Conservation (phyloP, 2,888 invertebrate species). For the Tachina fera region DNA sequence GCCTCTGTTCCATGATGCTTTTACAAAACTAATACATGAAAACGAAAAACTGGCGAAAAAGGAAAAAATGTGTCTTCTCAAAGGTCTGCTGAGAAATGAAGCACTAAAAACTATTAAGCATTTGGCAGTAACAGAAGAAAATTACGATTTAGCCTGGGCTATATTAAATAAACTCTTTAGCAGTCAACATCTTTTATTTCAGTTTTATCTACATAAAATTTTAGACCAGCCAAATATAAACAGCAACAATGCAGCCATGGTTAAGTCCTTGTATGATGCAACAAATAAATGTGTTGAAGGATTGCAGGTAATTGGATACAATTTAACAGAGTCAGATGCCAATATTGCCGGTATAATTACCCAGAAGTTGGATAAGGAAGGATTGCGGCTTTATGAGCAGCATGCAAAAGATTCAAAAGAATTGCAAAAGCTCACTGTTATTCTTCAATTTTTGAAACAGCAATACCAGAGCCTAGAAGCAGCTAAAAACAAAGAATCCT, state of each 20-base stretch:
- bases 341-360: background rate
- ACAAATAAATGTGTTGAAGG: constrained; percentile 1
- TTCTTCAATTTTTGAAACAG: background rate
- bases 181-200: background rate
- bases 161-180: background rate
- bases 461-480: background rate
- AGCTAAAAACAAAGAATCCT: background rate
- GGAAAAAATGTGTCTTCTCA: constrained; percentile 5
- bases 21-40: background rate
- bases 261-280: background rate
- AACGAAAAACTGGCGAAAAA: background rate
- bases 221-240: too few species aligned
- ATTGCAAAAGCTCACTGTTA: background rate
- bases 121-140: background rate
- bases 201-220: background rate
- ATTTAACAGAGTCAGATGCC: background rate
- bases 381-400: background rate
- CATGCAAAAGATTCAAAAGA: background rate
- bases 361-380: background rate
- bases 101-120: background rate
- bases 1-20: background rate
- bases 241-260: constrained; percentile 9
- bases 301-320: background rate
- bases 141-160: background rate
- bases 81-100: constrained; percentile 2